Evolutionary conservation across 2,888 invertebrate genomes (phyloP), one percentile per base, ranked within the genome.

Genomic region (Theodoxus fluviatilis): DNA sequence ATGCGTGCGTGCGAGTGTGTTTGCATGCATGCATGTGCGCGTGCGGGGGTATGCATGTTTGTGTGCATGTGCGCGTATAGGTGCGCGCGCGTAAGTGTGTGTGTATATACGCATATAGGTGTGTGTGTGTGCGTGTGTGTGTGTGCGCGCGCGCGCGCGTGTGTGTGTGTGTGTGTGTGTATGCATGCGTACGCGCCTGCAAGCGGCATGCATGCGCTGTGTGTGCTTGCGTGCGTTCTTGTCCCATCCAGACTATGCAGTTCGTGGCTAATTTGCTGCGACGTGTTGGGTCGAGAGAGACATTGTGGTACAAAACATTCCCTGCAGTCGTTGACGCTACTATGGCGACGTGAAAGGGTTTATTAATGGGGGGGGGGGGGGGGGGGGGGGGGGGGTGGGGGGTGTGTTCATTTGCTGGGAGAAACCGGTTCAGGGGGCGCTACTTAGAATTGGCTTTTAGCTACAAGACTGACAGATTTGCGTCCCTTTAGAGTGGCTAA

Each of bases 111-210:
- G 40, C 28, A 43, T 64, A 28, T 40, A 31, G 43, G 47, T 33
- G 47, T 33, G 47, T 28, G 31, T 47, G 65, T 6, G 37, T 47
- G 65, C 9, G 18, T 47, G 65, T 6, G 7, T 65, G 47, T 15
- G 25, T 47, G 33, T 43, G 37, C 33, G 65, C 9, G 6, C 22
- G 65, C 6, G 28, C 33, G 65, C 12, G 38, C 40, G 64, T 22
- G 57, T 57, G 57, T 57, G 57, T 15, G 25, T 57, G 28, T 57
- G 57, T 25, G 28, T 57, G 12, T 3, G 57, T 57, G 57, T 25
- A 33, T 57, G 57, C 18, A 7, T 57, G 57, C 18, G 33, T 57
- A 3, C 33, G 57, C n/a, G 57, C 33, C 7, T 57, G 57, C 18
- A 18, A 52, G 3, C 4, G 6, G 52, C 52, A 6, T 52, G 18